Conservation (phyloP, 2,113 vertebrate genomes). For the Trachemys scripta region DNA sequence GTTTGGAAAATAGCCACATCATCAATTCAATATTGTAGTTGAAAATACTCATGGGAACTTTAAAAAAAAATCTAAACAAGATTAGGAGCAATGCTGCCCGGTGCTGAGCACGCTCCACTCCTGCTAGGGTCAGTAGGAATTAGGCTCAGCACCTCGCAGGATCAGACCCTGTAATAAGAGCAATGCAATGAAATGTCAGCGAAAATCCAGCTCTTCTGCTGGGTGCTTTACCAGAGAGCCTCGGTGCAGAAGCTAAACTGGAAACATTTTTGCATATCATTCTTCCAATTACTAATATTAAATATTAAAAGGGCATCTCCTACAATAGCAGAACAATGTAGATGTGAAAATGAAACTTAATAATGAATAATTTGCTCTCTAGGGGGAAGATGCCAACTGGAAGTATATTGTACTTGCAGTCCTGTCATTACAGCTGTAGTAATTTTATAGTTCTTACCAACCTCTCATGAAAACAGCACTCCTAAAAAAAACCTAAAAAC, state of each 20-base stretch:
- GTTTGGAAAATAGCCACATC: neutral
- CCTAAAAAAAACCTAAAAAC: neutral
- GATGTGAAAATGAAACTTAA: slow-evolving; percentile 44
- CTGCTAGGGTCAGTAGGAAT: accelerated
- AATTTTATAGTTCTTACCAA: neutral
- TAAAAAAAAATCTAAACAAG: neutral
- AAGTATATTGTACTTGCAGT: neutral
- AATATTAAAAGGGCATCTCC: neutral
- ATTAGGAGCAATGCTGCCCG: accelerated
- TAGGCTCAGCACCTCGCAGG: neutral
- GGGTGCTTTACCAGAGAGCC: accelerated
- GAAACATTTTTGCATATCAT: neutral
- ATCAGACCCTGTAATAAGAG: neutral
- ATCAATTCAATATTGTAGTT: neutral
- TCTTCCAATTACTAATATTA: neutral
- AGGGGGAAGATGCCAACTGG: neutral
- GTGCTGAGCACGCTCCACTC: neutral
- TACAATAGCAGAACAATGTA: neutral
- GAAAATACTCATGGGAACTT: neutral
- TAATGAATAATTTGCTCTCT: slow-evolving; percentile 40
- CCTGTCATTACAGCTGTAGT: neutral
- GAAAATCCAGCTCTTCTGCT: neutral
- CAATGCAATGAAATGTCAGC: accelerated
- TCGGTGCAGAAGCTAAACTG: accelerated
- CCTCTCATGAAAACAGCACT: neutral